Percentiles rank a stretch among this genome's conserved stretches.
Conservation (phyloP, 30 jellyfish, hydroid and myxozoan species). For the Hydractinia echinata region DNA sequence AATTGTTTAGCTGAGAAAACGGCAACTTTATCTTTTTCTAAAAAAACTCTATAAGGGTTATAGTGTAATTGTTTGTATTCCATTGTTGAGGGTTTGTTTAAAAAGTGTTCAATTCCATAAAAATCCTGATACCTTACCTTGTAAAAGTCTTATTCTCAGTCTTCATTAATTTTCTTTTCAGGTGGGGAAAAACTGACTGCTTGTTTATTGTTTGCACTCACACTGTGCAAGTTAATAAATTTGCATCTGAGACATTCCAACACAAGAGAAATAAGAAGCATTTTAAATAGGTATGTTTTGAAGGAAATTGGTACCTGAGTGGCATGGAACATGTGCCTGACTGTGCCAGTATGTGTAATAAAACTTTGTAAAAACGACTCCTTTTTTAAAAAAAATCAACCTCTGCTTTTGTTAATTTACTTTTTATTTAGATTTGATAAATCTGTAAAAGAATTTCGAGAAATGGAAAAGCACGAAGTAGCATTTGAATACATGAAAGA, state of each 20-base stretch:
- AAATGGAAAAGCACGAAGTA: conserved; percentile 3
- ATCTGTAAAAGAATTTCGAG: conserved; percentile 34
- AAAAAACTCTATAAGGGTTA: background rate
- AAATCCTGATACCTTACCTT: too few relatives aligned
- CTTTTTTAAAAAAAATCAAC: too few relatives aligned
- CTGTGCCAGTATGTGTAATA: background rate
- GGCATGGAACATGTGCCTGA: background rate
- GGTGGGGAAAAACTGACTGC: conserved; percentile 3
- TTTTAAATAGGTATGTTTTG: background rate
- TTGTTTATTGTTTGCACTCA: background rate
- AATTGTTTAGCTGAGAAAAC: too few relatives aligned
- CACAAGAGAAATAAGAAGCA: background rate
- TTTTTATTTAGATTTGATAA: conserved; percentile 52
- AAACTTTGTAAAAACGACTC: background rate
- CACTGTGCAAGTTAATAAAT: background rate
- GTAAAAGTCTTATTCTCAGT: too few relatives aligned
- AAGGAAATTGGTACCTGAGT: background rate
- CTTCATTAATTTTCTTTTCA: background rate
- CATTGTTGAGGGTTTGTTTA: too few relatives aligned
- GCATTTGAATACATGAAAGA: conserved; percentile 26
- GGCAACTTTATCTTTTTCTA: too few relatives aligned
- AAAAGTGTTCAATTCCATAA: too few relatives aligned
- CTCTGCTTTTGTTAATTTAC: background rate
- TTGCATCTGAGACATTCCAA: background rate
- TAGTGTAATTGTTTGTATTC: too few relatives aligned